Base-by-base conservation (phyloP, 2,888 invertebrate species). In the Eilema depressum region DNA sequence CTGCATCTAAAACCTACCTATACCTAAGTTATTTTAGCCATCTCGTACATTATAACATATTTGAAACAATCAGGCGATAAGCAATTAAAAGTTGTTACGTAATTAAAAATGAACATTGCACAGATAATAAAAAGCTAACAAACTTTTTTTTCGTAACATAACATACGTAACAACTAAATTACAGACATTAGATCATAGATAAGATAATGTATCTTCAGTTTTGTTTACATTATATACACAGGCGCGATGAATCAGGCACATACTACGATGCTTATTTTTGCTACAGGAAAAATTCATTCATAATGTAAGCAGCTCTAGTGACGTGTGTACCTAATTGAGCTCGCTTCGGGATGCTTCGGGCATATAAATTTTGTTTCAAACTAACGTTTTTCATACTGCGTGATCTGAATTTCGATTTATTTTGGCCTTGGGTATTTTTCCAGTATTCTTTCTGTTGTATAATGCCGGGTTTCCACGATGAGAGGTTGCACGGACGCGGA, bases 171-270 rank as follows among this genome's bases (percentile, higher is more conserved):
- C 64, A 66, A 53, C 57, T 23, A 64, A 70, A 73, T 80, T 75
- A 74, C 80, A 67, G 66, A 66, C 68, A 66, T 78, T 76, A 76
- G 72, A 75, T 81, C 78, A 78, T 75, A 80, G 82, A 80, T 82
- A 81, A 80, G 76, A 77, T 75, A 71, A 63, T 68, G 74, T 68
- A 63, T 60, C 53, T 74, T 74, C 67, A 68, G 71, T 74, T 74
- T 65, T 76, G 79, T 82, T 82, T 80, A 81, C 74, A 63, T 56
- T 30, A 62, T 68, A 63, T 75, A 78, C 71, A 37, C 33, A 37
- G 33, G 71, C 73, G 73, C 56, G 66, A 66, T 77, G 73, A 78
- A 70, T 74, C 75, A 77, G 72, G 11, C 28, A 59, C 8, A 4
- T 70, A 66, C 61, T 69, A 62, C 61, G 61, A 47, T 33, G 68